These are phyloP conservation scores for Pseudomyrmex dendroicus DNA, from an alignment of 1,140 invertebrate genomes.

Conservation along the genomic window DNA sequence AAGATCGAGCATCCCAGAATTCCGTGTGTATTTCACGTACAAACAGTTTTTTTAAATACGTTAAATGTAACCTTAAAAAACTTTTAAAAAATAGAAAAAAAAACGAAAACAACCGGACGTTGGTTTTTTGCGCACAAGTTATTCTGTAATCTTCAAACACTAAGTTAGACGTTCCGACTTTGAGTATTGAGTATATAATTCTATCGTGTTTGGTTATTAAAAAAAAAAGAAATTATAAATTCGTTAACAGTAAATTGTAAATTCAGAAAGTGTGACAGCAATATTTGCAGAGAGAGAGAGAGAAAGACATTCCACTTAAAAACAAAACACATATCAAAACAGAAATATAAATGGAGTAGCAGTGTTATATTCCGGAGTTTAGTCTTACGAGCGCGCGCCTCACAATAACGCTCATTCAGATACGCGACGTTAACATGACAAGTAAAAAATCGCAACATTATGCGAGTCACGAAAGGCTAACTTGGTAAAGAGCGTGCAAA, in stretches of 20 bases:
- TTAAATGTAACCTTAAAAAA: background rate
- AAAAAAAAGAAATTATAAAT: no score
- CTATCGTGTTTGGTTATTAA: no score
- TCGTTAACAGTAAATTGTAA: no score
- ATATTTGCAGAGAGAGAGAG: no score
- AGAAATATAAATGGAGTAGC: background rate
- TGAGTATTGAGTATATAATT: no score
- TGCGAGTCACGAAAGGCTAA: slow-evolving; percentile 19
- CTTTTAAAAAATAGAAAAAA: background rate
- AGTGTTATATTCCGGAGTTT: background rate
- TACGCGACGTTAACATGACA: slow-evolving; percentile 16
- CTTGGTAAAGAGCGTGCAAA: slow-evolving; percentile 1
- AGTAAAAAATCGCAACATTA: slow-evolving; percentile 34
- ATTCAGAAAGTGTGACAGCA: no score
- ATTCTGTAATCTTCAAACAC: no score
- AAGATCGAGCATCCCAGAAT: background rate
- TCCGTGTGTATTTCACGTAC: background rate
- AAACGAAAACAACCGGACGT: no score
- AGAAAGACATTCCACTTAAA: background rate
- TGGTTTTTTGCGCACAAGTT: no score
- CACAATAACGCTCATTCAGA: slow-evolving; percentile 6
- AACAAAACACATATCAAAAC: background rate
- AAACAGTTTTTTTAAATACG: no score
- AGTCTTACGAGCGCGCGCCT: background rate
- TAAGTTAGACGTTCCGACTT: no score